These are phyloP conservation scores for Antennarius striatus DNA, from an alignment of 2,113 vertebrate species.

Conservation along the genomic window DNA sequence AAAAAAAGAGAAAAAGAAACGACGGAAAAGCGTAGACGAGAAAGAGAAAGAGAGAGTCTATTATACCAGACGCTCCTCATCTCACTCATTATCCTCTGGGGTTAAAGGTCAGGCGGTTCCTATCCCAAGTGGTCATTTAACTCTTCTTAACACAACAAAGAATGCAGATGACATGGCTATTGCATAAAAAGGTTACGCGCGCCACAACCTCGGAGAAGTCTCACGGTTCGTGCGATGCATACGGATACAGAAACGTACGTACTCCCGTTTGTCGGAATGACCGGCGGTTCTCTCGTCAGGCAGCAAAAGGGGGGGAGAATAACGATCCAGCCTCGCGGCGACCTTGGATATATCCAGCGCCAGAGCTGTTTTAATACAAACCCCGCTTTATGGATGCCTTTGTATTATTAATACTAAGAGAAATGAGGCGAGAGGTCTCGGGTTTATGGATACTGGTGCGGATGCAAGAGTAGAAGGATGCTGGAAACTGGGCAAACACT, in stretches of 20 bases:
- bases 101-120: slow-evolving; percentile 75
- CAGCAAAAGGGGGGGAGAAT: slow-evolving; percentile 41
- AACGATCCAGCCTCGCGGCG: slow-evolving; percentile 61
- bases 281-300: slow-evolving; percentile 21
- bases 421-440: slow-evolving; percentile 64
- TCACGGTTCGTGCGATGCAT: too few species aligned
- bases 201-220: slow-evolving; percentile 35
- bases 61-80: slow-evolving; percentile 75
- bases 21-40: slow-evolving; percentile 16
- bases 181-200: slow-evolving; percentile 76
- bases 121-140: slow-evolving; percentile 80
- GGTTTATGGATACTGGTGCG: slow-evolving; percentile 33
- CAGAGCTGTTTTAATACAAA: slow-evolving; percentile 66
- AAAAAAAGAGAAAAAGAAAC: slow-evolving; percentile 3
- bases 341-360: slow-evolving; percentile 66
- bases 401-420: slow-evolving; percentile 75
- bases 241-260: not conserved
- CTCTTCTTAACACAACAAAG: slow-evolving; percentile 78
- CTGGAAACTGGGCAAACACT: slow-evolving; percentile 59
- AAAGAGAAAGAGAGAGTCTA: slow-evolving; percentile 67
- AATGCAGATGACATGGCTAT: slow-evolving; percentile 75
- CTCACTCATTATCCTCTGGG: slow-evolving; percentile 77
- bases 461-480: slow-evolving; percentile 26
- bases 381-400: slow-evolving; percentile 59
- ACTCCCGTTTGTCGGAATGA: slow-evolving; percentile 29